phyloP scores from a whole-genome alignment of 2,113 vertebrate genomes.

The Speoplatyrhinus poulsoni region DNA sequence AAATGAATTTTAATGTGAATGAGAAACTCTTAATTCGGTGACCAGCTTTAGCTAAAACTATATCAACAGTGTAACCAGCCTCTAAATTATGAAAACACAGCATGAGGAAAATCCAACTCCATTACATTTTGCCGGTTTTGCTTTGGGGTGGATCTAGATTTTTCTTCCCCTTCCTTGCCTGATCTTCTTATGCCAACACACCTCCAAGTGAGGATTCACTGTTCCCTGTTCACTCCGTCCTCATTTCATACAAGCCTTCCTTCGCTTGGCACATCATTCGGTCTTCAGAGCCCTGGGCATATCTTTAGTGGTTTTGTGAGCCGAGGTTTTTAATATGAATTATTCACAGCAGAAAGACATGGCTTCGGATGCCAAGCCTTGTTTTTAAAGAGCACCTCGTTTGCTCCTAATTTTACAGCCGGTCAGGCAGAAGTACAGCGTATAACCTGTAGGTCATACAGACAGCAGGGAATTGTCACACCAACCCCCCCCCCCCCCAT shows the following conservation, averaged over 20 bases:
- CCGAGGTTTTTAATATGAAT: slow-evolving; percentile 75
- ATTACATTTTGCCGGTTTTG: slow-evolving; percentile 12
- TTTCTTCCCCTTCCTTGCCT: slow-evolving; percentile 9
- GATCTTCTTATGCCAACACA: slow-evolving; percentile 52
- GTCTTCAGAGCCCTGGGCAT: slow-evolving; percentile 59
- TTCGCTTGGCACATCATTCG: slow-evolving; percentile 51
- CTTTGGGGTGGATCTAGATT: slow-evolving; percentile 20
- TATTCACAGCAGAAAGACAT: slow-evolving; percentile 70
- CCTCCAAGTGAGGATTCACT: slow-evolving; percentile 43
- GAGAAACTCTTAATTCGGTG: slow-evolving; percentile 46
- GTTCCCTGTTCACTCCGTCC: slow-evolving; percentile 29
- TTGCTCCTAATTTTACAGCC: slow-evolving; percentile 76
- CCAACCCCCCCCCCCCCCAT: not conserved
- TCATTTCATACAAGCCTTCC: slow-evolving; percentile 53
- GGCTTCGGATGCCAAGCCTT: slow-evolving; percentile 52
- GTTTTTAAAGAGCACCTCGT: slow-evolving; percentile 72
- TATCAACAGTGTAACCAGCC: slow-evolving; percentile 34
- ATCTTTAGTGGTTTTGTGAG: slow-evolving; percentile 68
- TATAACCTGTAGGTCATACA: slow-evolving; percentile 71
- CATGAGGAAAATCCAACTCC: slow-evolving; percentile 24
- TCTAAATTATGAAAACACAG: slow-evolving; percentile 41
- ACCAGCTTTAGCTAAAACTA: slow-evolving; percentile 41
- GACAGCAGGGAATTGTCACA: slow-evolving; percentile 68
- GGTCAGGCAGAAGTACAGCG: slow-evolving; percentile 72
- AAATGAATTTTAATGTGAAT: slow-evolving; percentile 51